These are phyloP conservation scores for Xenentodon cancila DNA, from an alignment of 2,797 vertebrate genomes.

Conservation along the genomic window DNA sequence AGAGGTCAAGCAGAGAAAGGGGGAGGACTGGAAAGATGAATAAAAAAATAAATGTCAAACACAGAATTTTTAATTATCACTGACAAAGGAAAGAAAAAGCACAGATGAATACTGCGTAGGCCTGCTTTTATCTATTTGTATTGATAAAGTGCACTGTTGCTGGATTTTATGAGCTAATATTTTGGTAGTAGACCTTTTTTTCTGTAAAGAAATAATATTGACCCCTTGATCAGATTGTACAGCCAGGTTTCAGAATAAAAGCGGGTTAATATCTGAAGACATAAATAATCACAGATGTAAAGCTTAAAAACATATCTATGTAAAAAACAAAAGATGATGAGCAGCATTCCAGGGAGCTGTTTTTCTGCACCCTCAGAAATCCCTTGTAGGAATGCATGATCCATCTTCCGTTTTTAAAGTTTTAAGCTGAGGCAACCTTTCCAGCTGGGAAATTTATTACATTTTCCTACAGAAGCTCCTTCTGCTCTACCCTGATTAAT, in stretches of 20 bases:
- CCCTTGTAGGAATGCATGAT: too few relatives aligned
- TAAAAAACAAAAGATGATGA: too few relatives aligned
- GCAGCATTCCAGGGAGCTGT: too few relatives aligned
- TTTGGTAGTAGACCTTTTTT: conserved; percentile 29
- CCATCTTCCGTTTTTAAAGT: conserved; percentile 34
- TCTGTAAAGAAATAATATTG: too few relatives aligned
- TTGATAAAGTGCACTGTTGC: conserved; percentile 43
- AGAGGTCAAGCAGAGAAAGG: conserved; percentile 33
- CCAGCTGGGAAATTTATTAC: conserved; percentile 4
- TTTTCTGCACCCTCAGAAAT: too few relatives aligned
- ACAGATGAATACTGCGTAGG: conserved; percentile 12
- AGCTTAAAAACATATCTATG: too few relatives aligned
- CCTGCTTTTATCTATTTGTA: conserved; percentile 23
- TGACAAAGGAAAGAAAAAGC: conserved; percentile 3
- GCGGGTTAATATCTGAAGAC: too few relatives aligned
- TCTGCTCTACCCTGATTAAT: conserved; percentile 52
- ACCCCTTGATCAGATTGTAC: too few relatives aligned
- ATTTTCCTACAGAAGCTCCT: conserved; percentile 21
- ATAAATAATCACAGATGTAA: too few relatives aligned
- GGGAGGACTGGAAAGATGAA: conserved; percentile 29
- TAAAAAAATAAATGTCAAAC: neutral
- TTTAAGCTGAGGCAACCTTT: conserved; percentile 41
- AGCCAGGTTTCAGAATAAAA: too few relatives aligned
- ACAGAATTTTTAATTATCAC: neutral
- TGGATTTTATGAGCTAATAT: conserved; percentile 43